Evolutionary conservation across 2,113 vertebrate species (phyloP), one percentile per base, ranked within the genome.

Genomic region (Isichthys henryi): DNA sequence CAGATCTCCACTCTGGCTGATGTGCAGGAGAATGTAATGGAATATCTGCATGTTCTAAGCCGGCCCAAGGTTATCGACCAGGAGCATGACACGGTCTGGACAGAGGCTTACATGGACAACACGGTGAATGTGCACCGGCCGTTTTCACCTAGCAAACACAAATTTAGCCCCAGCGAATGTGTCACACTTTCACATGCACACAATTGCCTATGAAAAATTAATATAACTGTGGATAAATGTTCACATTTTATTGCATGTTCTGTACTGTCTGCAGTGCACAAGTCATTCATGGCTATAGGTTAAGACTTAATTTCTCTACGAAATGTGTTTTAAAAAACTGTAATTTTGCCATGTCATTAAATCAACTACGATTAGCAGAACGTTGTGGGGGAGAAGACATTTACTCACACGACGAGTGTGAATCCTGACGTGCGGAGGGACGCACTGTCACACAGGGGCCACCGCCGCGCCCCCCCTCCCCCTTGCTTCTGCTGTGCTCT

Each of bases 1-100:
- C 98, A 99, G 93, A 99, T 99, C 91, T 99, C 98, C 77, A 99
- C 98, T 0, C 90, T 99, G 94, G 98, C 98, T 46, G 98, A 99
- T 1, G 98, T 99, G 86, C 98, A 99, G 88, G 98, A 99, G 94
- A 99, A 99, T 0, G 98, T 99, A 91, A 99, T 99, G 98, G 98
- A 99, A 92, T 99, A 99, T 91, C 97, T 99, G 13, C 98, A 99
- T 0, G 98, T 99, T 35, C 97, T 99, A 86, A 99, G 98, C 93
- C 95, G 98, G 8, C 98, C 98, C 19, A 99, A 99, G 93, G 98
- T 99, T 74, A 99, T 99, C 23, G 98, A 99, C 94, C 98, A 96
- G 91, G 98, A 99, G 87, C 98, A 99, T 0, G 98, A 99, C 3
- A 97, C 98, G 0, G 97, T 99, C 43, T 99, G 98, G 98, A 99